Conservation (phyloP, 64 coral and sea anemone genomes). For the Montipora sp. region DNA sequence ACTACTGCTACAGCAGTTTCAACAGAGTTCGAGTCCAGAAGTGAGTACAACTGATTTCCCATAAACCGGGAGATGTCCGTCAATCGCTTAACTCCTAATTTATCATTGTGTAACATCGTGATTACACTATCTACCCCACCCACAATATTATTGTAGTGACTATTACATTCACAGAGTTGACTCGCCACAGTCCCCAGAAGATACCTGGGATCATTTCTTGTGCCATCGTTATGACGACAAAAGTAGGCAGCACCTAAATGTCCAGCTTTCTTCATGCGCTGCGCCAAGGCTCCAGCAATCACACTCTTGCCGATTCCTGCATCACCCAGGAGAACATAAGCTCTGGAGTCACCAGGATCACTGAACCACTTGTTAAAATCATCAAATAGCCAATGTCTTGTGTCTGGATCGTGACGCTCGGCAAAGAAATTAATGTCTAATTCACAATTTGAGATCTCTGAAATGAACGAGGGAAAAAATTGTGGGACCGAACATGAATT, state of each 20-base stretch:
- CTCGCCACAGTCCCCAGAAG: slow-evolving; percentile 21
- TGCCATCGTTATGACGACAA: slow-evolving; percentile 35
- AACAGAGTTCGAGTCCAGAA: too few relatives aligned
- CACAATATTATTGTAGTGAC: not conserved
- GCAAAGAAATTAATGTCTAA: not conserved
- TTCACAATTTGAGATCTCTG: not conserved
- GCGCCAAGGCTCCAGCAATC: not conserved
- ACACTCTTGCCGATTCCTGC: slow-evolving; percentile 8
- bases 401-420: not conserved
- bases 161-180: slow-evolving; percentile 5
- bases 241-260: slow-evolving; percentile 1
- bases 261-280: not conserved
- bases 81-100: not conserved
- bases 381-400: slow-evolving; percentile 12
- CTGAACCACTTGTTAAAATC: not conserved
- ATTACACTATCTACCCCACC: not conserved
- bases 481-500: too few relatives aligned
- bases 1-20: too few relatives aligned
- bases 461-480: not conserved
- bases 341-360: not conserved
- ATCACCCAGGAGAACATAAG: not conserved
- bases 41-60: too few relatives aligned
- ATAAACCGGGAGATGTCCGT: too few relatives aligned
- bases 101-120: not conserved
- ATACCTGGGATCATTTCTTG: slow-evolving; percentile 41